A percentile compares a stretch with the other conserved stretches of the same genome.
phyloP scores from a whole-genome alignment of 2,113 vertebrate genomes.

The Rhagologus leucostigma region DNA sequence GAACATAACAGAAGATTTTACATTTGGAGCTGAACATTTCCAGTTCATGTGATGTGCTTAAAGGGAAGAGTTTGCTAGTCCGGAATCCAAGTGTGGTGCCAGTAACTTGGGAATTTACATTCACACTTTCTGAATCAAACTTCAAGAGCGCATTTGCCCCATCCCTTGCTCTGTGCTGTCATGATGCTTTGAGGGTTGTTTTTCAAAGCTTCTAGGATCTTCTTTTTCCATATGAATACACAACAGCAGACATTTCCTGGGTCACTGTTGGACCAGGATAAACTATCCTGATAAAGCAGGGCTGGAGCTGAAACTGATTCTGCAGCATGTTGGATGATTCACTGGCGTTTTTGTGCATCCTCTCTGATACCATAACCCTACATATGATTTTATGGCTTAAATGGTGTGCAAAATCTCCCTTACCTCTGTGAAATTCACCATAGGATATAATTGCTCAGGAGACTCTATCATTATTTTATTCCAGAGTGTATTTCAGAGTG shows the following conservation, averaged over 20 bases:
- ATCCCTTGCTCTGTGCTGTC: fast-evolving
- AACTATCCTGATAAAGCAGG: neutral
- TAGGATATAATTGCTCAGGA: neutral
- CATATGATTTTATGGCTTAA: neutral
- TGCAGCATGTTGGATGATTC: neutral
- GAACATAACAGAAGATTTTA: neutral
- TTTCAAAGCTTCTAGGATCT: neutral
- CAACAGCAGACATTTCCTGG: neutral
- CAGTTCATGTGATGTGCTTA: neutral
- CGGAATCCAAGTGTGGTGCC: neutral
- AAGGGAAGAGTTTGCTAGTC: neutral
- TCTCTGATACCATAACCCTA: neutral
- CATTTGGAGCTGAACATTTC: neutral
- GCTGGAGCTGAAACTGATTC: neutral
- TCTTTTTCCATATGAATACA: neutral
- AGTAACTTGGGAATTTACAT: neutral
- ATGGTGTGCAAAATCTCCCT: neutral
- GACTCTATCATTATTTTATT: neutral
- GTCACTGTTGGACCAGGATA: neutral
- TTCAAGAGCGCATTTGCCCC: neutral
- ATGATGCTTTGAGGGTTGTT: neutral
- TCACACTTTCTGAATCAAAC: neutral
- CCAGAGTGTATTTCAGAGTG: neutral
- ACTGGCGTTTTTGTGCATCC: neutral
- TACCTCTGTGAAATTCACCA: neutral